Base-by-base conservation (phyloP, 2,888 invertebrate species). In the Dascillus cervinus region DNA sequence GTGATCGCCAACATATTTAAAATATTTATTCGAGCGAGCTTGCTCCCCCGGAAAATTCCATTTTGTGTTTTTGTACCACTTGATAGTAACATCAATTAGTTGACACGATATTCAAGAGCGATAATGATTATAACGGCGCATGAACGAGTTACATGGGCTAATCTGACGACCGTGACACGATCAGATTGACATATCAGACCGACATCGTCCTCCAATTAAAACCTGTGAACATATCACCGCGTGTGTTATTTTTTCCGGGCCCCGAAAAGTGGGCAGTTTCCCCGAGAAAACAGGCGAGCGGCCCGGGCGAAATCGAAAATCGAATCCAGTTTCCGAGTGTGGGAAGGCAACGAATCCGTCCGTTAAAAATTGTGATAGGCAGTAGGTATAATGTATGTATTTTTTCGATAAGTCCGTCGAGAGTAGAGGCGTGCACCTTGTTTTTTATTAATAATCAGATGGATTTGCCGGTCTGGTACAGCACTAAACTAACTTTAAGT, bases 41-140 rank as follows among this genome's bases (percentile, higher is more conserved):
- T n/a, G n/a, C n/a, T n/a, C n/a, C n/a, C n/a, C n/a, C n/a, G n/a
- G n/a, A n/a, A n/a, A n/a, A n/a, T n/a, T n/a, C n/a, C n/a, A n/a
- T n/a, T 26, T 13, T 26, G 13, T 22, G 19, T 23, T 14, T 15
- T 25, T 19, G 8, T 17, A 17, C 17, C 4, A 8, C 20, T 21
- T n/a, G 4, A 22, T 26, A 24, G 20, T 28, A 24, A 23, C 27
- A 31, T 31, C 28, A 45, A 49, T 45, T 52, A 53, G 47, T 52
- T 47, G 47, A 51, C 50, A 45, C 40, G 45, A 46, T 49, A 41
- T 43, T 38, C 46, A 32, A 33, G 29, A 29, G 28, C 25, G 47
- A 45, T 45, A 45, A 41, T 32, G 35, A 37, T 46, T 39, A 43
- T 43, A 46, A 47, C 41, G 39, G 42, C 33, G 39, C 20, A 34